Base-by-base conservation (phyloP, 2,888 invertebrate species). In the Diplolepis rosae region DNA sequence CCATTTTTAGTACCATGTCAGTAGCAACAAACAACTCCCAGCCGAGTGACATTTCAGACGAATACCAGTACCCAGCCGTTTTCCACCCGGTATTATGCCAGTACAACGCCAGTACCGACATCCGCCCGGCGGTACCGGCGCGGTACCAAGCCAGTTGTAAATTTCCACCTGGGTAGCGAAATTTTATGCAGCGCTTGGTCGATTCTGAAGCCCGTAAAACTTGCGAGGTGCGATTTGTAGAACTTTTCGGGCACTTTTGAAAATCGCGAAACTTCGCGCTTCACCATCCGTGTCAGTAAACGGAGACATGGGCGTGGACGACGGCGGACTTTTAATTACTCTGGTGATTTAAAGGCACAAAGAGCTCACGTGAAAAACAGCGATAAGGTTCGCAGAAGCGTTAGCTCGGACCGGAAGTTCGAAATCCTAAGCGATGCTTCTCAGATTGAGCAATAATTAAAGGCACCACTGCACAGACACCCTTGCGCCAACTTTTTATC, bases 321-420 rank as follows among this genome's bases (percentile, higher is more conserved):
- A 81, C 78, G 78, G 80, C 80, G 72, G 83, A 85, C 85, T 86
- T 85, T 86, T 86, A 85, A 86, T 86, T 86, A 82, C 84, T 61
- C 78, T 72, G 74, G 74, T 74, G 77, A 75, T 76, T 76, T 73
- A 73, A 75, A 67, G 75, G 70, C 72, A 61, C 48, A 54, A 15
- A 67, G 67, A 45, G 35, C 66, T 68, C 72, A 69, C 69, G 72
- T 65, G 69, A 54, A 65, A 70, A 51, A 69, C 66, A 66, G 54
- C 75, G 78, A 69, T 69, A 69, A 69, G 65, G 65, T 65, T 69
- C 65, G 42, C 39, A 11, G n/a, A 65, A 69, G 13, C 45, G 56
- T 22, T 39, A 18, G 28, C 66, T 11, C 66, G 66, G 30, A 32
- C 42, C 42, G 42, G 13, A 66, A 66, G 27, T 48, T 66, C 48